Base-by-base conservation (phyloP, 2,797 vertebrate species). In the Sylvilagus floridanus region DNA sequence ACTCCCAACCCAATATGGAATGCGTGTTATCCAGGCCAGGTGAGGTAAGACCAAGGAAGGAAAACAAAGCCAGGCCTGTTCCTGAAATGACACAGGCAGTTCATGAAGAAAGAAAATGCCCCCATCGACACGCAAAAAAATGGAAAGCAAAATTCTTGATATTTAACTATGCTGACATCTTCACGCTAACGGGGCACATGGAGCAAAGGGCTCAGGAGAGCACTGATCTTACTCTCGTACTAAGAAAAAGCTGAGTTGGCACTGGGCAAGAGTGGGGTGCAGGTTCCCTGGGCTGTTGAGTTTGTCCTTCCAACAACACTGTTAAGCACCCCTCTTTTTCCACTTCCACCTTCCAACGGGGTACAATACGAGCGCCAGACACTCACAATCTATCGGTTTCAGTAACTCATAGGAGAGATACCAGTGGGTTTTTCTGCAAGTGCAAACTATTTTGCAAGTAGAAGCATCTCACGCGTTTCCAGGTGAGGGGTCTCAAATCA, bases 21-120 rank as follows among this genome's bases (percentile, higher is more conserved):
- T 30, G 75, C 79, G 30, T 12, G 62, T 66, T 91, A 84, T 90
- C 83, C 32, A 94, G 96, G 84, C 85, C 93, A 96, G 84, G 77
- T 79, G 83, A 97, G 81, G 77, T 84, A 63, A 92, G 63, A 92
- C 54, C 28, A 84, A 85, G 81, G 62, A 60, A 65, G 50, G 26
- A 7, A 10, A 90, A 90, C 81, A 91, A 89, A 95, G 89, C 30
- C 8, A 0, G 88, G 71, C 69, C 87, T 95, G 75, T 89, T 96
- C 37, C 79, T 94, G 72, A 87, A 68, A 95, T 87, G 37, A 84
- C 16, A 50, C 50, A 88, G 81, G 73, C 22, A 76, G 62, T 88
- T 60, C 22, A 60, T 57, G 30, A 84, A 16, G 57, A 37, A 4
- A 9, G 7, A 22, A 26, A 37, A 7, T 68, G 26, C 19, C 32